Evolutionary conservation across 2,113 vertebrate genomes (phyloP).

Genomic region (Planiliza haematocheilus): DNA sequence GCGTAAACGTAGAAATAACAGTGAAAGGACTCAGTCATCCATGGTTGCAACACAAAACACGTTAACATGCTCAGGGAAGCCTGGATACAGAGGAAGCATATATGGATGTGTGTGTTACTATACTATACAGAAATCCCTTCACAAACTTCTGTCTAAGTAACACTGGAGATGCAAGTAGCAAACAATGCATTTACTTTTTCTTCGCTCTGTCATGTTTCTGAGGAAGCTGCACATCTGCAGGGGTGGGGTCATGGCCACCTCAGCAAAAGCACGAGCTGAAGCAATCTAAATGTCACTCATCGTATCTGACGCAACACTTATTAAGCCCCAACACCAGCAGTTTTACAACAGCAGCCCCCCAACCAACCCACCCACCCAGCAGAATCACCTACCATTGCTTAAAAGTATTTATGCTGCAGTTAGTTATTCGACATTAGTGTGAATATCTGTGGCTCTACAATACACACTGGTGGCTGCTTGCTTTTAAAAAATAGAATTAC

Average conservation of each 20-base stretch:
- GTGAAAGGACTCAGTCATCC: conserved; percentile 15
- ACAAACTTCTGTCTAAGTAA: too few relatives aligned
- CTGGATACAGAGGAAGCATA: neutral
- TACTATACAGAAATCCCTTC: too few relatives aligned
- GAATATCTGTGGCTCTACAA: conserved; percentile 8
- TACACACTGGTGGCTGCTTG: conserved; percentile 18
- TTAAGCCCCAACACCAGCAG: neutral
- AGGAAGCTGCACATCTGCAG: conserved; percentile 16
- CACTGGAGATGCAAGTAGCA: too few relatives aligned
- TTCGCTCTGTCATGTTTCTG: neutral
- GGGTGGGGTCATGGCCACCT: neutral
- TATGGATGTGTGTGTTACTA: neutral
- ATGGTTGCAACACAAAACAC: neutral
- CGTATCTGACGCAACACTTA: neutral
- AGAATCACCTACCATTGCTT: neutral
- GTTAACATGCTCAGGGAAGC: neutral
- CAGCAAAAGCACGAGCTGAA: conserved; percentile 25
- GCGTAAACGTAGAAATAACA: conserved; percentile 1
- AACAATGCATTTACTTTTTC: neutral
- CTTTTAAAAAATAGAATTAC: conserved; percentile 20
- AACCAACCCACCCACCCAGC: too few relatives aligned
- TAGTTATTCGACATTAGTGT: conserved; percentile 10
- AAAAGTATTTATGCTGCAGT: neutral
- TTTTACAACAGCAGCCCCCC: neutral
- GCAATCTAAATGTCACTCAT: conserved; percentile 28